phyloP scores from a whole-genome alignment of 2,888 invertebrate species.

The Agrenia bidenticulata region DNA sequence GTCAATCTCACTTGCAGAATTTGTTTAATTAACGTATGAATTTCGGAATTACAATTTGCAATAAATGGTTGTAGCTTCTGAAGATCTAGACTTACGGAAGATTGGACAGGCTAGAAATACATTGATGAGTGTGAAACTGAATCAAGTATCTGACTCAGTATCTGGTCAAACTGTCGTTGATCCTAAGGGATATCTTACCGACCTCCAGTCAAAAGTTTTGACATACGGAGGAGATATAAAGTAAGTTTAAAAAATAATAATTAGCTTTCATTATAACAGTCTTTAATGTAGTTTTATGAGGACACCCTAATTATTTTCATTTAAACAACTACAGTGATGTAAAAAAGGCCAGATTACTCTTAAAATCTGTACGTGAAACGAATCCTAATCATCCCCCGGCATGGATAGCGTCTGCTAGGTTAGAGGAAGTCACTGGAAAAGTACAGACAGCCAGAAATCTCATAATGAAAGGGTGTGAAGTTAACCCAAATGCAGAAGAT shows the following conservation, averaged over 20 bases:
- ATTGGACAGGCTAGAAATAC: conserved; percentile 99
- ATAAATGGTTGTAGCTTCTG: conserved; percentile 59
- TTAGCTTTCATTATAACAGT: no score
- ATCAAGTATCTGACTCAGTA: conserved; percentile 96
- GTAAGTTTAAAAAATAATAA: no score
- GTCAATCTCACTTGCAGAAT: background rate
- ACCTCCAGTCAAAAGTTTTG: conserved; percentile 93
- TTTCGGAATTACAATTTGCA: no score
- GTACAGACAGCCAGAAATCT: conserved; percentile 93
- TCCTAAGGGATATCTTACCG: conserved; percentile 99
- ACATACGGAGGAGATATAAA: conserved; percentile 97
- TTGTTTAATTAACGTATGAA: conserved; percentile 52
- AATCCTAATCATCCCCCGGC: conserved; percentile 99
- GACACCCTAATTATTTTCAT: conserved; percentile 6
- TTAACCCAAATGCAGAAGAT: conserved; percentile 95
- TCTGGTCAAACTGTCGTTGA: conserved; percentile 99
- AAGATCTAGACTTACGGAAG: conserved; percentile 94
- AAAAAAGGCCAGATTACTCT: conserved; percentile 88
- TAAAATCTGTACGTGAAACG: conserved; percentile 93
- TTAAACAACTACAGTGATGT: conserved; percentile 70
- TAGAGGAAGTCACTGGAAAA: conserved; percentile 97
- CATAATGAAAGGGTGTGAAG: conserved; percentile 96
- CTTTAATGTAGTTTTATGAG: no score
- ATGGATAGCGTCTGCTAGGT: conserved; percentile 97
- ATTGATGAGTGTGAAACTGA: conserved; percentile 97